Base-by-base conservation (phyloP, 2,797 vertebrate species). In the Psittacula derbiana region DNA sequence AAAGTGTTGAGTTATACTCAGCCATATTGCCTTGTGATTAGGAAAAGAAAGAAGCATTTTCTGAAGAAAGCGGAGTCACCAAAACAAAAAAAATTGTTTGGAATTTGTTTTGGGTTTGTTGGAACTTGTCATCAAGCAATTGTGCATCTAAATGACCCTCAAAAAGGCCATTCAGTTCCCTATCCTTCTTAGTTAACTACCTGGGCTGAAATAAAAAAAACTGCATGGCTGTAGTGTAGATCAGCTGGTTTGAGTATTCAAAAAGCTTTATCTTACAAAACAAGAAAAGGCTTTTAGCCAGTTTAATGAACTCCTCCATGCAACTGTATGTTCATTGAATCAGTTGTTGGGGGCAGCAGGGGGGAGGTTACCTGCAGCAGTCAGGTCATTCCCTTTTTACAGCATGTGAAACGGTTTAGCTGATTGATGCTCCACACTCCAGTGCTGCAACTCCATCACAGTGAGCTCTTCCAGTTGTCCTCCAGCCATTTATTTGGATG, bases 261-360 rank as follows among this genome's bases (percentile, higher is more conserved):
- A 49, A 52, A 61, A 65, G 9, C 31, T 49, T 79, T 79, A 30
- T 62, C 5, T 66, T 70, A 16, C 21, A 69, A 78, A 88, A 58
- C 17, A 16, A 75, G 58, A 49, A 41, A 2, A 50, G 64, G 5
- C 9, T 75, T 80, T 62, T 41, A 43, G 19, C 8, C 4, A 20
- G 28, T 80, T 62, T 8, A 49, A 8, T 46, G 16, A 69, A 61
- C 33, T 64, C 4, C 15, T 76, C 6, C 15, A 4, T 18, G 33
- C 40, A 52, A 6, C 65, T 71, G 7, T 50, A 27, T 2, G 0
- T 67, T 41, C 15, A 8, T 16, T 25, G 50, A 65, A 41, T 79
- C 20, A 23, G n/a, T 28, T 69, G 12, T 31, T 74, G n/a, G 1
- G 25, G 1, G 16, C 36, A 41, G n/a, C 46, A 1, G 3, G 3